phyloP scores from a whole-genome alignment of 2,797 vertebrate genomes.

The Phylloscopus collybita region DNA sequence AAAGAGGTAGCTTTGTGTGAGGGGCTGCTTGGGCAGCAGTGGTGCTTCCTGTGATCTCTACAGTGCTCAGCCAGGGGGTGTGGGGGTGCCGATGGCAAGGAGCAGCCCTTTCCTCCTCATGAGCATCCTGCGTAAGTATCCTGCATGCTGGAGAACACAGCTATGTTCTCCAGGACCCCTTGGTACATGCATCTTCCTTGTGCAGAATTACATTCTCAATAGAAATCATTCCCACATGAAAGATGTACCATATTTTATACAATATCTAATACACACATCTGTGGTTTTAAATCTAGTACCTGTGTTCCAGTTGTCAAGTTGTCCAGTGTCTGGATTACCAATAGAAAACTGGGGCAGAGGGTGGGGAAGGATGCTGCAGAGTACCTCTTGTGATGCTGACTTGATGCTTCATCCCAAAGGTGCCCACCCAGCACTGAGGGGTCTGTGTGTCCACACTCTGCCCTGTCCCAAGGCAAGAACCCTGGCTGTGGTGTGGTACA shows the following conservation, averaged over 20 bases:
- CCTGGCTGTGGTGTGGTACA: not conserved
- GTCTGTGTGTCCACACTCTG: not conserved
- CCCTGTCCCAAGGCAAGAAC: not conserved
- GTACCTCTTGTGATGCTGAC: not conserved
- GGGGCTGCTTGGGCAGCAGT: not conserved
- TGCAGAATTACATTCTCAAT: not conserved
- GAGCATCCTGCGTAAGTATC: not conserved
- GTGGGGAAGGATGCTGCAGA: not conserved
- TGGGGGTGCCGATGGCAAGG: not conserved
- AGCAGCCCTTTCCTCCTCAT: not conserved
- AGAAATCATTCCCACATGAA: not conserved
- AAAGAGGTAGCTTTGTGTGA: conserved; percentile 10
- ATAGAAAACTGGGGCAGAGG: not conserved
- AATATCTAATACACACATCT: not conserved
- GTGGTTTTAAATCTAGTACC: conserved; percentile 37
- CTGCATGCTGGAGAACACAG: not conserved
- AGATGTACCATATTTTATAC: conserved; percentile 17
- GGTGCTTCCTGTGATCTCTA: conserved; percentile 47
- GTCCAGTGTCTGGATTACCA: conserved; percentile 12
- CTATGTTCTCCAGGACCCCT: not conserved
- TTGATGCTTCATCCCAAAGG: not conserved
- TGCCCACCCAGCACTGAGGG: fast-evolving
- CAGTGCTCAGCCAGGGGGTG: not conserved
- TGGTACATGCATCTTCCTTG: not conserved
- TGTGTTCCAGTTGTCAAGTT: conserved; percentile 20